phyloP scores from a whole-genome alignment of 2,888 invertebrate species.

The Tigriopus californicus region DNA sequence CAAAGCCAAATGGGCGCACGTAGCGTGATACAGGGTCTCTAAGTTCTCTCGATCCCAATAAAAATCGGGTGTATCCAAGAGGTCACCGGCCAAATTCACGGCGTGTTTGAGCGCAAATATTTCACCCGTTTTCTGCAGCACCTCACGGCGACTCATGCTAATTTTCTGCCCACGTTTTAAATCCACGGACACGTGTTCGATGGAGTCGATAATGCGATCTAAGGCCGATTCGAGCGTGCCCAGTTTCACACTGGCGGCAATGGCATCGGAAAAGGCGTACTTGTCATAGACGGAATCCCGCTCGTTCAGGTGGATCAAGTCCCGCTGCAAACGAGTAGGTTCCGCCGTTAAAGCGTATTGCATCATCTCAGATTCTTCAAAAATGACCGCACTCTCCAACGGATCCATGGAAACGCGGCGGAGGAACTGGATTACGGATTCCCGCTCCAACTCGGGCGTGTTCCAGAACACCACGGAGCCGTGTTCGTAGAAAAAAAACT shows the following conservation, averaged over 20 bases:
- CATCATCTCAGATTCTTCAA: conserved; percentile 64
- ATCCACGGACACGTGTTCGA: conserved; percentile 52
- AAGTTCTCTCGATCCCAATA: conserved; percentile 91
- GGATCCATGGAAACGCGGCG: conserved; percentile 44
- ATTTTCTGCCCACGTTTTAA: background rate
- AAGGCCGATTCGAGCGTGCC: conserved; percentile 35
- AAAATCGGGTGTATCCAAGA: conserved; percentile 87
- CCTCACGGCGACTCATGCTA: conserved; percentile 31
- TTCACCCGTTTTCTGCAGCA: conserved; percentile 62
- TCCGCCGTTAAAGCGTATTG: conserved; percentile 46
- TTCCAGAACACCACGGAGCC: conserved; percentile 85
- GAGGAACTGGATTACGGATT: conserved; percentile 53
- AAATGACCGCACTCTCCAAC: conserved; percentile 46
- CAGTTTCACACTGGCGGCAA: conserved; percentile 78
- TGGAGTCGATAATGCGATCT: conserved; percentile 59
- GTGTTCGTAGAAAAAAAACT: conserved; percentile 76
- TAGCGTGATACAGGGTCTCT: conserved; percentile 62
- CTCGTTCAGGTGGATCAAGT: conserved; percentile 32
- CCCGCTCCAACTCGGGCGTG: conserved; percentile 55
- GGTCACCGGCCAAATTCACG: conserved; percentile 78
- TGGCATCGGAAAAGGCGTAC: conserved; percentile 84
- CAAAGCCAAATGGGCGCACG: conserved; percentile 65
- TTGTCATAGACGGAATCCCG: conserved; percentile 47
- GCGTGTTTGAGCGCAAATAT: conserved; percentile 68
- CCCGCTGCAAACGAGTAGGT: conserved; percentile 32